Evolutionary conservation across 2,113 vertebrate genomes (phyloP), one percentile per base, ranked within the genome.

Genomic region (Toxotes chatareus): DNA sequence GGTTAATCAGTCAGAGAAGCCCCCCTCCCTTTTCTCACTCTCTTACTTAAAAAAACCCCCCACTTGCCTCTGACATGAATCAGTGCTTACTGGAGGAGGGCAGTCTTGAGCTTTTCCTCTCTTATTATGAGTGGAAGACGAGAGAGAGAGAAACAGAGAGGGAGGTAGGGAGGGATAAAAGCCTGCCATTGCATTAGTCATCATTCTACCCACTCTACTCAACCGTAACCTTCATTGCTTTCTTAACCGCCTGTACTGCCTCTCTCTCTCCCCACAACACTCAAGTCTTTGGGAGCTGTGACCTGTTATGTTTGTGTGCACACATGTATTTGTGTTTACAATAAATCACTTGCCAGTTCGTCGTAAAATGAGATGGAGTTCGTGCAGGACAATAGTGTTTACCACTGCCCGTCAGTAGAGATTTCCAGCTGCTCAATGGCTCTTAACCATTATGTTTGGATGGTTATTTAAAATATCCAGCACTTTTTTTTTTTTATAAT

Each of bases 181-280:
- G 64, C 56, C 69, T 82, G 70, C 68, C 49, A 3, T 42, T 86
- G 76, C 71, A 71, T 81, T 68, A 82, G 71, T 88, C 71, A 84
- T 64, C 70, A 44, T 57, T 76, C 73, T 73, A 6, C 19, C 76
- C 21, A 36, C 62, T 76, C 59, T 23, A 19, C 55, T 84, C 68
- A 60, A 49, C 46, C 53, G 11, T 62, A 84, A 55, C 74, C 66
- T 66, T 79, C 80, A 62, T 12, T 13, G 32, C 40, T 79, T 55
- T 49, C 13, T 31, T 27, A 62, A 51, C 51, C 9, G 19, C 36
- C n/a, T 81, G 51, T 38, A 12, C 44, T 42, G 46, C 46, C 71
- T 71, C 63, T 14, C 42, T 69, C 34, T 67, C 10, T 40, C 38
- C 17, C n/a, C 47, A 64, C 38, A 10, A 44, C 69, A 57, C 40